Conservation (phyloP, 2,797 vertebrate species). For the Hypotaenidia philippensis region DNA sequence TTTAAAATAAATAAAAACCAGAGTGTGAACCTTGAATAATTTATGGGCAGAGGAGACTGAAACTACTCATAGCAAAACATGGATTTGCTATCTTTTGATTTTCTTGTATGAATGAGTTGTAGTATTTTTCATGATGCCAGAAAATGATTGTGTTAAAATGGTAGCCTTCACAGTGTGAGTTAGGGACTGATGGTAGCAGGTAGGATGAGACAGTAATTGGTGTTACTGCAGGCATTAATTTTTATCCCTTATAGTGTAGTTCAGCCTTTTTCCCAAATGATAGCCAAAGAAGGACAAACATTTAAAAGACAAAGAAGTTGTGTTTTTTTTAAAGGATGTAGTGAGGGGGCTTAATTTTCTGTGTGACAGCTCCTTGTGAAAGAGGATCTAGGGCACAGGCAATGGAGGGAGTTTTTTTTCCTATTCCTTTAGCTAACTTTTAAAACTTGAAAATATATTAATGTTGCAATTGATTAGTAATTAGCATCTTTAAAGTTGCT, state of each 20-base stretch:
- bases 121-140: background rate
- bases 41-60: background rate
- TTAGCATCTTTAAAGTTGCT: background rate
- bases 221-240: background rate
- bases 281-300: background rate
- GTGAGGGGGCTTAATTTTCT: background rate
- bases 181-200: background rate
- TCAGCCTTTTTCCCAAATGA: background rate
- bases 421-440: background rate
- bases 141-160: background rate
- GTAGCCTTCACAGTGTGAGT: background rate
- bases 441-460: background rate
- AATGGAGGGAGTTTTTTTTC: background rate
- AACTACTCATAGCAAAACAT: background rate
- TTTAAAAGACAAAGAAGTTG: background rate
- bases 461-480: background rate
- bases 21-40: background rate
- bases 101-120: background rate
- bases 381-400: background rate
- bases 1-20: background rate
- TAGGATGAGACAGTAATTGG: background rate
- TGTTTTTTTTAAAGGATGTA: background rate
- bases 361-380: background rate
- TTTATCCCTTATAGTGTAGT: background rate
- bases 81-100: background rate